phyloP scores from a whole-genome alignment of 2,888 invertebrate species.

The Xestia xanthographa region DNA sequence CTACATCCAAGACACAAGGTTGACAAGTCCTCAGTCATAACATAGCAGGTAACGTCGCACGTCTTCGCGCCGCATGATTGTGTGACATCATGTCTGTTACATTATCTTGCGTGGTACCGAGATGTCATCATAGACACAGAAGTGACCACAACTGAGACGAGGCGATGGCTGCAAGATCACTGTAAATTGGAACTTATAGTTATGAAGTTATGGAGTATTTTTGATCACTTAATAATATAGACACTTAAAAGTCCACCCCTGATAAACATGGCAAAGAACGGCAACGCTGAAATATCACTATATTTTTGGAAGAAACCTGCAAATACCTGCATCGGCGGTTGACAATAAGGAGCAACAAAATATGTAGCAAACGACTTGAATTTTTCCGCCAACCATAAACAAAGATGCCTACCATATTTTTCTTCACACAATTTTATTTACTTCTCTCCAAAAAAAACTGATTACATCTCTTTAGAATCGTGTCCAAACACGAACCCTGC shows the following conservation, averaged over 20 bases:
- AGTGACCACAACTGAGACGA: neutral
- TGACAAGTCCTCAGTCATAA: neutral
- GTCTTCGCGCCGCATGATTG: neutral
- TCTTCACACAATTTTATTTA: slow-evolving; percentile 56
- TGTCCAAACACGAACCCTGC: slow-evolving; percentile 59
- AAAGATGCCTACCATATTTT: slow-evolving; percentile 45
- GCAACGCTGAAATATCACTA: neutral
- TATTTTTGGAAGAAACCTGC: neutral
- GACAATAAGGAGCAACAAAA: slow-evolving; percentile 22
- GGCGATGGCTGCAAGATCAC: neutral
- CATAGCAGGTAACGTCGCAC: too few species aligned
- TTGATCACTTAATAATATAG: neutral
- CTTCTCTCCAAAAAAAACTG: slow-evolving; percentile 56
- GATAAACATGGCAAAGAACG: neutral
- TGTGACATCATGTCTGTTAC: neutral
- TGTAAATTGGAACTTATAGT: neutral
- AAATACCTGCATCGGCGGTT: neutral
- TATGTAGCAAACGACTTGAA: neutral
- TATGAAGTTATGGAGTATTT: neutral
- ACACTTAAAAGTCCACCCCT: neutral
- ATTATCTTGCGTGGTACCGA: neutral
- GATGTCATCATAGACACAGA: neutral
- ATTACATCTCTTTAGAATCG: slow-evolving; percentile 62
- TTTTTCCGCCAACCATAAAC: slow-evolving; percentile 34
- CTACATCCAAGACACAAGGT: neutral